Conservation (phyloP, 2,888 invertebrate species). For the Cotesia congregata region DNA sequence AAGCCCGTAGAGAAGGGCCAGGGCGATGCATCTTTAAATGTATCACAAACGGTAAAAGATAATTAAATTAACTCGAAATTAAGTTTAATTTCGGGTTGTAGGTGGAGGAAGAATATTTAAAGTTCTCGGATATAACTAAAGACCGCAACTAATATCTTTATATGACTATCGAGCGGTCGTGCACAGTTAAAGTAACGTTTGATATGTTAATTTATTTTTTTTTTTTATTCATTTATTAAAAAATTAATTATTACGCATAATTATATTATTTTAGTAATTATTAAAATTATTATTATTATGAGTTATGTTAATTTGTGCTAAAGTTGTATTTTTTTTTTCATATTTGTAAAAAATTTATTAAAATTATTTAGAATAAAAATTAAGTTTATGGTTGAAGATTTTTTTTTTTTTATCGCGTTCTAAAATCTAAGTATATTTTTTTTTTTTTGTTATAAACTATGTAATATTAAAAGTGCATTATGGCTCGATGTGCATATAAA, state of each 20-base stretch:
- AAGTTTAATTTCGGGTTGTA: neutral
- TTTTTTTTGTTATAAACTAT: neutral
- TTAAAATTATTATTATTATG: neutral
- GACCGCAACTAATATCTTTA: constrained; percentile 65
- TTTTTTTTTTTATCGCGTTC: neutral
- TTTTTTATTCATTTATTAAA: neutral
- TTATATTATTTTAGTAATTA: neutral
- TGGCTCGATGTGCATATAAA: constrained; percentile 57
- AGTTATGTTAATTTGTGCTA: neutral
- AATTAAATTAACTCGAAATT: constrained; percentile 17
- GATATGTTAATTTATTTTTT: neutral
- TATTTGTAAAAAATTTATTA: constrained; percentile 17
- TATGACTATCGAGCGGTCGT: constrained; percentile 56
- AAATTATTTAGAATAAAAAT: constrained; percentile 19
- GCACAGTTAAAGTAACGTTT: constrained; percentile 46
- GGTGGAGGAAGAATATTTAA: constrained; percentile 37
- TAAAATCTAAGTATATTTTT: neutral
- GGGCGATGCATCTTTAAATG: constrained; percentile 59
- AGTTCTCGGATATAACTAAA: constrained; percentile 63
- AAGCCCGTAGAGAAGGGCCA: constrained; percentile 62
- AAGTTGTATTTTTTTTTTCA: constrained; percentile 21
- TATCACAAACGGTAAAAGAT: constrained; percentile 47
- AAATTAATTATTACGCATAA: neutral
- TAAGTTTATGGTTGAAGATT: neutral
- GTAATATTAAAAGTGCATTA: constrained; percentile 47